Base-by-base conservation (phyloP, 2,797 vertebrate species). In the Microhierax caerulescens region DNA sequence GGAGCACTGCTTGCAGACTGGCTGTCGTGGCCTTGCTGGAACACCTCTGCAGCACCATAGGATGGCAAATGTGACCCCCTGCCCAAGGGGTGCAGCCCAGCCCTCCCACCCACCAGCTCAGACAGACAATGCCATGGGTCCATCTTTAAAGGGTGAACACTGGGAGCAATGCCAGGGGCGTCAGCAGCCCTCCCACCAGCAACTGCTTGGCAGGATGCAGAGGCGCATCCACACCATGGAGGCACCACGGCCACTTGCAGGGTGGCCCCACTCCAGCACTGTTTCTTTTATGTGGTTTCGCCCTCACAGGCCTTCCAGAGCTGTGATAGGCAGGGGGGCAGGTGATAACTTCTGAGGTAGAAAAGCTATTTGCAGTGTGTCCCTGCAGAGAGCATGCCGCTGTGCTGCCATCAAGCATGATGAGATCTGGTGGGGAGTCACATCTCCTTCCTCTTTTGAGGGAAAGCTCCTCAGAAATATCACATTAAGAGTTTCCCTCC, bases 321-420 rank as follows among this genome's bases (percentile, higher is more conserved):
- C 32, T 41, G 57, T 25, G 53, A 36, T 25, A 57, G n/a, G 22
- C 7, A 8, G 34, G 48, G 30, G 30, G 27, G 41, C 57, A 69
- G 57, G 41, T 25, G 41, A 73, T 24, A 25, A 50, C 56, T 73
- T 65, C 53, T 5, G 17, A 87, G 37, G 14, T 30, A 6, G 75
- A 88, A 95, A 88, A 85, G 47, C 82, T 73, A 13, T 85, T 83
- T 79, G 59, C 30, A 50, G 67, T 1, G 1, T 13, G 24, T 27
- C 20, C 32, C 60, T 79, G 70, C 70, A 85, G 90, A 79, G 37
- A 79, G 59, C 41, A 76, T 69, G 63, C 85, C 65, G 72, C 88
- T 90, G 92, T 2, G n/a, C 82, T 69, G 30, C 59, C 59, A 76
- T 93, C 72, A 83, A 27, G 68, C 12, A 2, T 76, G 63, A 88